phyloP scores from a whole-genome alignment of 2,888 invertebrate species.

The Epistrophella euchroma region DNA sequence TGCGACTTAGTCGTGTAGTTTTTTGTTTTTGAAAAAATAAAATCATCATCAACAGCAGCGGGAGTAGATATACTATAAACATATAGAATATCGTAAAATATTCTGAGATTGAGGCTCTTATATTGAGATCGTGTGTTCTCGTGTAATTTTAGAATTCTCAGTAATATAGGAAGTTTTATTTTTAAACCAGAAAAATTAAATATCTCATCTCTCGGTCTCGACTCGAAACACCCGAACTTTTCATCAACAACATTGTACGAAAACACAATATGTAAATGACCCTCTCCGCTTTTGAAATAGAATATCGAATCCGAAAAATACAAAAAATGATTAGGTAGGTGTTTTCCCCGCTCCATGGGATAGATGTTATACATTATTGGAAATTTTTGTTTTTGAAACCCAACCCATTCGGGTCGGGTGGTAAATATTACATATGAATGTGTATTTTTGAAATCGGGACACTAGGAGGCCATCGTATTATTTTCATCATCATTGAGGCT shows the following conservation, averaged over 20 bases:
- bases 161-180: constrained; percentile 79
- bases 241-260: constrained; percentile 42
- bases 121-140: constrained; percentile 70
- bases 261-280: constrained; percentile 37
- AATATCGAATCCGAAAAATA: constrained; percentile 4
- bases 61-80: constrained; percentile 2
- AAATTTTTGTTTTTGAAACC: constrained; percentile 39
- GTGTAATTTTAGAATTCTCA: constrained; percentile 80
- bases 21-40: constrained; percentile 9
- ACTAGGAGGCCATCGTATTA: constrained; percentile 64
- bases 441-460: constrained; percentile 63
- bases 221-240: constrained; percentile 60
- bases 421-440: not conserved
- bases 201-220: constrained; percentile 34
- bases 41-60: constrained; percentile 10
- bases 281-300: constrained; percentile 47
- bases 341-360: constrained; percentile 18
- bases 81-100: constrained; percentile 65
- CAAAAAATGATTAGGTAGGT: constrained; percentile 47
- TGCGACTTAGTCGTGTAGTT: not conserved
- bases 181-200: constrained; percentile 59
- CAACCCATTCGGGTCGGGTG: constrained; percentile 36
- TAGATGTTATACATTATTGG: constrained; percentile 18
- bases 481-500: constrained; percentile 36
- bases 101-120: constrained; percentile 34